Percentiles rank a stretch among this genome's conserved stretches.
These are phyloP conservation scores for Sacculina carcini DNA, from an alignment of 2,888 invertebrate genomes.

Conservation along the genomic window DNA sequence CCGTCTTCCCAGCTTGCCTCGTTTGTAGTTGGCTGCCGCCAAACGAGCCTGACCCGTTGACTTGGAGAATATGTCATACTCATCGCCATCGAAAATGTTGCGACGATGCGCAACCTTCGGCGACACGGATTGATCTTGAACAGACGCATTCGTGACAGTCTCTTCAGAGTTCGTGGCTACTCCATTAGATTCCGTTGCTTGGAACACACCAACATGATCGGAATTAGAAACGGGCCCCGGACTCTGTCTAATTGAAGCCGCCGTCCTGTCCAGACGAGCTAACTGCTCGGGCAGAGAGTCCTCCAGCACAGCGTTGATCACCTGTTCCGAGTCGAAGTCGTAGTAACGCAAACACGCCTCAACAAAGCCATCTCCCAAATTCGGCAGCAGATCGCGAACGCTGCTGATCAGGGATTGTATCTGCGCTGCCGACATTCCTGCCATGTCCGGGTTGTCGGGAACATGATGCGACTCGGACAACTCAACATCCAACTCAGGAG, in stretches of 20 bases:
- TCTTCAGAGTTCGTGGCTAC: too few species aligned
- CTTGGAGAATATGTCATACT: constrained; percentile 50
- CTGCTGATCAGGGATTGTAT: constrained; percentile 29
- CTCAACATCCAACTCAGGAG: too few species aligned
- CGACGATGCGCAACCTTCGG: constrained; percentile 23
- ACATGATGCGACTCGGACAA: background rate
- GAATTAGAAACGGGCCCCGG: too few species aligned
- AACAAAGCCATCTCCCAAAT: constrained; percentile 47
- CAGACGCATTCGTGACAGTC: too few species aligned
- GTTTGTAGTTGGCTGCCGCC: background rate
- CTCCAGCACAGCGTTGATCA: constrained; percentile 59
- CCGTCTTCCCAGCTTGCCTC: background rate
- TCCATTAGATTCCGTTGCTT: too few species aligned
- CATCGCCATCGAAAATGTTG: constrained; percentile 45
- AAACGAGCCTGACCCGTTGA: too few species aligned
- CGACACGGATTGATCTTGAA: too few species aligned
- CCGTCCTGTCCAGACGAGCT: constrained; percentile 10
- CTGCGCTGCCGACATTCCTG: constrained; percentile 8
- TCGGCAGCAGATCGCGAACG: constrained; percentile 48
- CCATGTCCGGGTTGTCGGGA: background rate
- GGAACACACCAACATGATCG: too few species aligned
- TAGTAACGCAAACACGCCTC: constrained; percentile 48
- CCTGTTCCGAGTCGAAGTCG: constrained; percentile 41
- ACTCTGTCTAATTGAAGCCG: constrained; percentile 10
- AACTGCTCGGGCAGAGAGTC: constrained; percentile 31